Percentiles rank a stretch among this genome's conserved stretches.
Conservation (phyloP, 2,797 vertebrate species). For the Acrocephalus scirpaceus region DNA sequence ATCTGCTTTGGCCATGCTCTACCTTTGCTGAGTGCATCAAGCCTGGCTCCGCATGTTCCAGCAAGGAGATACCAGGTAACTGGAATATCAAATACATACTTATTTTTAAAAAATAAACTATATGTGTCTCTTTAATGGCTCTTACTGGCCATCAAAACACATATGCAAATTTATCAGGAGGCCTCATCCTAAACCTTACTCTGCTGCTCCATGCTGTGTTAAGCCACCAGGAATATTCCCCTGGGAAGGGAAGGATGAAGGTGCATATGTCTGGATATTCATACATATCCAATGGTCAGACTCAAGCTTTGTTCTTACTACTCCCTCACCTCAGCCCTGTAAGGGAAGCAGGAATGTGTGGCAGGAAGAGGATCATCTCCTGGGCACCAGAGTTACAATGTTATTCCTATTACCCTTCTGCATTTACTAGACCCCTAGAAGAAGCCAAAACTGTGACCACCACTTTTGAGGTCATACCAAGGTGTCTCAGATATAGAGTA, state of each 20-base stretch:
- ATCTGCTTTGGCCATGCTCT: background rate
- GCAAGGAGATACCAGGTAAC: background rate
- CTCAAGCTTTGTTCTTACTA: background rate
- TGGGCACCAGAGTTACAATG: background rate
- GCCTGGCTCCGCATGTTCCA: background rate
- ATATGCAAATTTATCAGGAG: background rate
- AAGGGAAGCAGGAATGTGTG: background rate
- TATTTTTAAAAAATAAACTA: background rate
- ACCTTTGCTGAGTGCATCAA: background rate
- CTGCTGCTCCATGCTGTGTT: background rate
- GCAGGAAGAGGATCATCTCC: background rate
- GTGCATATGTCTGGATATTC: background rate
- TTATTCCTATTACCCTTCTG: background rate
- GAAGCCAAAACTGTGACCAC: background rate
- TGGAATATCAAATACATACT: background rate
- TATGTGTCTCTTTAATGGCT: background rate
- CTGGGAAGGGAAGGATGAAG: background rate
- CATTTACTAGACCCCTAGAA: background rate
- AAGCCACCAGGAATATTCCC: background rate
- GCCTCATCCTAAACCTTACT: background rate
- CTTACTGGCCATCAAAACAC: background rate
- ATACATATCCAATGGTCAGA: background rate
- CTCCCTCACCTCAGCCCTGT: background rate
- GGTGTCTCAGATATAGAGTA: background rate
- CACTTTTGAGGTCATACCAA: background rate